A percentile compares a stretch with the other conserved stretches of the same genome.
Conservation (phyloP, 2,888 invertebrate genomes). For the Mythimna loreyi region DNA sequence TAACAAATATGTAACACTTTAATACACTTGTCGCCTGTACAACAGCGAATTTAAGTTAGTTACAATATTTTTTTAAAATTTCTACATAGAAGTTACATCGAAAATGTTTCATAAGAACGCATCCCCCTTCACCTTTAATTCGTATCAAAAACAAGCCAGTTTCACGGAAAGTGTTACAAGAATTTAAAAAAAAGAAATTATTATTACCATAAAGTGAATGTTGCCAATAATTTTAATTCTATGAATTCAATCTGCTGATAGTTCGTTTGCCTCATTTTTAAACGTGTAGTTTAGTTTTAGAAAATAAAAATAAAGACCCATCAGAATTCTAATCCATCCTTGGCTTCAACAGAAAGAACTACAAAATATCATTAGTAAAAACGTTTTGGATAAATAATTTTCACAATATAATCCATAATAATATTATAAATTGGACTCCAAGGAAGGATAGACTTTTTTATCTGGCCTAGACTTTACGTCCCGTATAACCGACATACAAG, state of each 20-base stretch:
- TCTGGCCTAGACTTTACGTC: no score
- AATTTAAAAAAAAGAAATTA: constrained; percentile 18
- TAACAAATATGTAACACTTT: constrained; percentile 86
- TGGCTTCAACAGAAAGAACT: background rate
- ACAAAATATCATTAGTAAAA: background rate
- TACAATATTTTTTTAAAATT: constrained; percentile 73
- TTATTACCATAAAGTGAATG: background rate
- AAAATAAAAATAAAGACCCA: background rate
- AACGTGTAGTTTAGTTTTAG: no score
- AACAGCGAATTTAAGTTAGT: constrained; percentile 79
- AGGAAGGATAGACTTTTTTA: no score
- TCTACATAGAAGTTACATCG: constrained; percentile 73
- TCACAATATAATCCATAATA: background rate
- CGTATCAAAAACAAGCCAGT: constrained; percentile 49
- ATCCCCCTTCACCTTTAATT: constrained; percentile 71
- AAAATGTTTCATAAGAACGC: constrained; percentile 75
- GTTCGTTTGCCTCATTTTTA: background rate
- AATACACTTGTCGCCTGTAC: constrained; percentile 83
- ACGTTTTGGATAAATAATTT: background rate
- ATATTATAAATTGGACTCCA: no score
- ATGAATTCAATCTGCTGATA: background rate
- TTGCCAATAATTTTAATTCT: constrained; percentile 2
- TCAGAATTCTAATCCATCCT: background rate
- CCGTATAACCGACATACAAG: no score
- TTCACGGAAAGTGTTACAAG: constrained; percentile 12